Conservation (phyloP, 2,113 vertebrate genomes). For the Pterocles burchelli region DNA sequence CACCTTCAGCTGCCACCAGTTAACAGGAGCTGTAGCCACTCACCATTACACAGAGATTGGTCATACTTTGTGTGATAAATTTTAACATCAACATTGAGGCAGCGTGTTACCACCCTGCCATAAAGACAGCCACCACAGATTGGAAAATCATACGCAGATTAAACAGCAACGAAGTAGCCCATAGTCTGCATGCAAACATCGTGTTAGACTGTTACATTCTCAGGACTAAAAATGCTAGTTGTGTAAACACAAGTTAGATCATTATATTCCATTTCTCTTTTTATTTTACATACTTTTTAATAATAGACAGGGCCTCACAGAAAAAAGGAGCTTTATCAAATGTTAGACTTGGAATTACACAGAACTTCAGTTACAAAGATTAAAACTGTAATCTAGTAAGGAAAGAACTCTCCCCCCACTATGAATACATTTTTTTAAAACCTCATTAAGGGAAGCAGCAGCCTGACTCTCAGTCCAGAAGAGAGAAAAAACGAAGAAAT, state of each 20-base stretch:
- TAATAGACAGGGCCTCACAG: background rate
- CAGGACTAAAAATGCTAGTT: background rate
- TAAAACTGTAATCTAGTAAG: background rate
- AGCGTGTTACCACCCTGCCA: background rate
- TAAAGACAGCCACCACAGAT: background rate
- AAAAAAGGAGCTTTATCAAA: slow-evolving; percentile 6
- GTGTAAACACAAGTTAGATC: background rate
- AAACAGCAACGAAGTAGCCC: slow-evolving; percentile 39
- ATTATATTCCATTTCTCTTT: background rate
- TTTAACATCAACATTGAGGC: background rate
- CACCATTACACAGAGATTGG: background rate
- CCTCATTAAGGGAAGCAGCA: slow-evolving; percentile 35
- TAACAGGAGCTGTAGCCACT: background rate
- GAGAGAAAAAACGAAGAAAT: background rate
- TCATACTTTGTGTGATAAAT: background rate
- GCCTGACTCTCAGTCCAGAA: background rate
- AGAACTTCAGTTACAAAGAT: background rate
- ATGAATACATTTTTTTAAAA: background rate
- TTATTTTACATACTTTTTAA: slow-evolving; percentile 8
- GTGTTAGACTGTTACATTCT: slow-evolving; percentile 23
- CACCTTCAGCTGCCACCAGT: background rate
- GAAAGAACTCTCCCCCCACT: background rate
- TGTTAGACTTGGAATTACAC: background rate
- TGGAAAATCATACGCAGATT: background rate
- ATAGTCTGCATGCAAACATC: slow-evolving; percentile 44